Conservation (phyloP, 2,113 vertebrate genomes). For the Lophius piscatorius region DNA sequence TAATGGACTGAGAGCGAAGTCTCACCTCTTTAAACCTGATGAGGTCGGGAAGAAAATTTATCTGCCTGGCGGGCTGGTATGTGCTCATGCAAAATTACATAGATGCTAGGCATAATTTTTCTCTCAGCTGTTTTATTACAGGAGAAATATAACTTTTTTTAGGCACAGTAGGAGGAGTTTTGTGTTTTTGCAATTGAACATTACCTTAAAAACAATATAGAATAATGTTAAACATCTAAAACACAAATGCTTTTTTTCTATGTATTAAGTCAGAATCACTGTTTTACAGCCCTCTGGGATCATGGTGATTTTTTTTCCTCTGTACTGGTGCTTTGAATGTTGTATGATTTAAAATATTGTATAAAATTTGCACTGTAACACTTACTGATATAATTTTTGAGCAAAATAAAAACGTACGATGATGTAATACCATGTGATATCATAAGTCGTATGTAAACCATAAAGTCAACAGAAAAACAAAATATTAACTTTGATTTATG, state of each 20-base stretch:
- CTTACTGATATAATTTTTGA: too few relatives aligned
- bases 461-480: too few relatives aligned
- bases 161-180: not conserved
- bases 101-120: constrained; percentile 18
- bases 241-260: not conserved
- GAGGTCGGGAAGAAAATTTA: constrained; percentile 69
- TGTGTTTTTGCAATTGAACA: not conserved
- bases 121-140: constrained; percentile 2
- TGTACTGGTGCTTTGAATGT: too few relatives aligned
- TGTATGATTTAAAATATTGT: too few relatives aligned
- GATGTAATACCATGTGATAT: too few relatives aligned
- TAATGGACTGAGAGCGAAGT: constrained; percentile 71
- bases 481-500: too few relatives aligned
- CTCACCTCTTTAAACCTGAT: constrained; percentile 73
- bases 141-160: too few relatives aligned
- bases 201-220: not conserved
- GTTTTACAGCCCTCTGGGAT: not conserved
- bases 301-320: too few relatives aligned
- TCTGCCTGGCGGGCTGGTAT: constrained; percentile 65
- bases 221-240: not conserved
- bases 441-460: too few relatives aligned
- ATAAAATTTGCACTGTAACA: too few relatives aligned
- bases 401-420: too few relatives aligned
- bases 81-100: constrained; percentile 53
- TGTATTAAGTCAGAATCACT: not conserved